Evolutionary conservation across 2,888 invertebrate species (phyloP).

Genomic region (Leptinotarsa peninsularis): DNA sequence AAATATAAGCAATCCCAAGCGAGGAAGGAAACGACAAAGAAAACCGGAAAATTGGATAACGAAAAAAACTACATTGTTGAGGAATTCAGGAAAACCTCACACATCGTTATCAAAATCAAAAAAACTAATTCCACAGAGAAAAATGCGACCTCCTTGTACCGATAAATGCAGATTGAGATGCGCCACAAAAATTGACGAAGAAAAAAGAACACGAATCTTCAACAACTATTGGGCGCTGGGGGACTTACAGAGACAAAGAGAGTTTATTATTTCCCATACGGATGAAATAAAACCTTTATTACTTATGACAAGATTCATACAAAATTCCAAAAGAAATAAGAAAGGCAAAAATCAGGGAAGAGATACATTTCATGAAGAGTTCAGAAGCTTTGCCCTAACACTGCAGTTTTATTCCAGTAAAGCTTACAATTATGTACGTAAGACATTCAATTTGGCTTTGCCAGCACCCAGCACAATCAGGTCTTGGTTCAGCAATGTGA

Average conservation of each 20-base stretch:
- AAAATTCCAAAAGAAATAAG: constrained; percentile 3
- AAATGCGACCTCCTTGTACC: constrained; percentile 1
- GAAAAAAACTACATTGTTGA: constrained; percentile 8
- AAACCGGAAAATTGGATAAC: constrained; percentile 10
- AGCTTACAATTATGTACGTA: constrained; percentile 42
- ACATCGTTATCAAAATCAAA: constrained; percentile 6
- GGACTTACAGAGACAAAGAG: constrained; percentile 34
- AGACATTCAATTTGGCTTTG: constrained; percentile 37
- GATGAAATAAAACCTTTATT: constrained; percentile 27
- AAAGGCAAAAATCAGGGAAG: constrained; percentile 16
- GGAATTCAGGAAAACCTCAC: constrained; percentile 3
- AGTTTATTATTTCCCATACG: constrained; percentile 35
- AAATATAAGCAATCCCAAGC: constrained; percentile 2
- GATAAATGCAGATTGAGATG: constrained; percentile 17
- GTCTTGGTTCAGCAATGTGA: constrained; percentile 44
- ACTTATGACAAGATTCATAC: constrained; percentile 7
- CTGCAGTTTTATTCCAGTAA: constrained; percentile 44
- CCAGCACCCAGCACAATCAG: constrained; percentile 43
- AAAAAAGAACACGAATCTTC: constrained; percentile 32
- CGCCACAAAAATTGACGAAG: constrained; percentile 32
- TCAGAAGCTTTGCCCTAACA: constrained; percentile 44
- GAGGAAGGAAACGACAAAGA: constrained; percentile 9
- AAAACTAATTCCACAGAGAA: neutral
- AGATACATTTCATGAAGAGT: constrained; percentile 18
- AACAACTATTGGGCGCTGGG: constrained; percentile 35